These are phyloP conservation scores for Aegotheles bennettii DNA, from an alignment of 2,113 vertebrate genomes.

Conservation along the genomic window DNA sequence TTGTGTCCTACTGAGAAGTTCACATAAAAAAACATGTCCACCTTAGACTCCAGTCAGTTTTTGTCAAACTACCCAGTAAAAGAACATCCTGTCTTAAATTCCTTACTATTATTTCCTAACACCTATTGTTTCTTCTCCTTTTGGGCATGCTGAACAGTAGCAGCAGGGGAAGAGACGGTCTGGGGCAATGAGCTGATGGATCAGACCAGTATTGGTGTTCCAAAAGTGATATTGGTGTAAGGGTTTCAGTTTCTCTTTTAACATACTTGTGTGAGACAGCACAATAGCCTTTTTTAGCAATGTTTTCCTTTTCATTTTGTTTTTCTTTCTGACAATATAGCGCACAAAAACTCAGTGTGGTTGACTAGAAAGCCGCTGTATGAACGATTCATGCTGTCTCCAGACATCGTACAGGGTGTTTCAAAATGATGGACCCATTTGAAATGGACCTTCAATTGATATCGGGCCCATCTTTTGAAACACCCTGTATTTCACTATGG, in stretches of 20 bases:
- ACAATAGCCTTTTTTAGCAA: rapidly evolving
- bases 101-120: not conserved
- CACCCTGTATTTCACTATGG: not conserved
- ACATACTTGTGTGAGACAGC: not conserved
- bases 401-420: too few relatives aligned
- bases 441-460: too few relatives aligned
- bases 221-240: not conserved
- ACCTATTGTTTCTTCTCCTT: not conserved
- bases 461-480: too few relatives aligned
- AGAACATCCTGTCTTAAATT: not conserved
- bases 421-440: too few relatives aligned
- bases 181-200: not conserved
- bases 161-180: not conserved
- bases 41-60: not conserved
- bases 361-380: not conserved
- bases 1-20: not conserved
- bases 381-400: not conserved
- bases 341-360: not conserved
- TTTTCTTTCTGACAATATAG: not conserved
- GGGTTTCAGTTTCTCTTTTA: not conserved
- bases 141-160: not conserved
- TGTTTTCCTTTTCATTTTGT: not conserved
- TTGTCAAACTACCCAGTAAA: not conserved
- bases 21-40: not conserved
- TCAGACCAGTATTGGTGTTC: not conserved